These are phyloP conservation scores for Amblyraja radiata DNA, from an alignment of 2,797 vertebrate species.

Conservation along the genomic window DNA sequence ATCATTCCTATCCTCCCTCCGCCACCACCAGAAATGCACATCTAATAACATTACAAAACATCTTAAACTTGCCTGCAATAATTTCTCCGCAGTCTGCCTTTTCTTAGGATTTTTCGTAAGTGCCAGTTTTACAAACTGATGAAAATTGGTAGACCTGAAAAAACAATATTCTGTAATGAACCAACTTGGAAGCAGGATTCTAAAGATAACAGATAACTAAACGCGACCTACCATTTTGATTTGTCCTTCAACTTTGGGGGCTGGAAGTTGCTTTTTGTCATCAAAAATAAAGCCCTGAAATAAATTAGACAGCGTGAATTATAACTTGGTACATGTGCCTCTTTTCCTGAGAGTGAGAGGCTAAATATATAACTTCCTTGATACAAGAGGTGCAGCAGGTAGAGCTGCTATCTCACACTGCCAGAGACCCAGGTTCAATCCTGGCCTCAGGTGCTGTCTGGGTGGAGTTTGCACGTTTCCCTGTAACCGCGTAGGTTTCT, in stretches of 20 bases:
- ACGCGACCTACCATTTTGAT: slow-evolving; percentile 76
- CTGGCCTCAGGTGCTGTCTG: too few species aligned
- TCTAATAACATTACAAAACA: neutral
- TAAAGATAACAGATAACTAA: neutral
- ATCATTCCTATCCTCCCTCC: too few species aligned
- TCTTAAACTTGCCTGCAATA: slow-evolving; percentile 72
- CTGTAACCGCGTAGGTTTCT: too few species aligned
- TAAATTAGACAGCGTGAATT: neutral
- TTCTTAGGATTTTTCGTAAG: slow-evolving; percentile 95
- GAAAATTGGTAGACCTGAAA: slow-evolving; percentile 91
- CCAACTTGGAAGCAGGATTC: slow-evolving; percentile 6
- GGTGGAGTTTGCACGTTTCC: too few species aligned
- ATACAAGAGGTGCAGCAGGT: neutral
- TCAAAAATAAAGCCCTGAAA: slow-evolving; percentile 89
- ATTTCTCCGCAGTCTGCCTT: slow-evolving; percentile 87
- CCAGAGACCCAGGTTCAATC: too few species aligned
- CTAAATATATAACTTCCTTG: neutral
- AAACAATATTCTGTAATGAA: slow-evolving; percentile 28
- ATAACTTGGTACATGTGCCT: neutral
- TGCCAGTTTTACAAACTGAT: slow-evolving; percentile 95
- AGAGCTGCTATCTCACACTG: too few species aligned
- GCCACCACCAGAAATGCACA: neutral
- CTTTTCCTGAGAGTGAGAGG: neutral
- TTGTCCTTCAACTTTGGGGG: slow-evolving; percentile 97
- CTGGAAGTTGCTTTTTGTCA: slow-evolving; percentile 98